Evolutionary conservation across 2,113 vertebrate genomes (phyloP).

Genomic region (Syrrhaptes paradoxus): DNA sequence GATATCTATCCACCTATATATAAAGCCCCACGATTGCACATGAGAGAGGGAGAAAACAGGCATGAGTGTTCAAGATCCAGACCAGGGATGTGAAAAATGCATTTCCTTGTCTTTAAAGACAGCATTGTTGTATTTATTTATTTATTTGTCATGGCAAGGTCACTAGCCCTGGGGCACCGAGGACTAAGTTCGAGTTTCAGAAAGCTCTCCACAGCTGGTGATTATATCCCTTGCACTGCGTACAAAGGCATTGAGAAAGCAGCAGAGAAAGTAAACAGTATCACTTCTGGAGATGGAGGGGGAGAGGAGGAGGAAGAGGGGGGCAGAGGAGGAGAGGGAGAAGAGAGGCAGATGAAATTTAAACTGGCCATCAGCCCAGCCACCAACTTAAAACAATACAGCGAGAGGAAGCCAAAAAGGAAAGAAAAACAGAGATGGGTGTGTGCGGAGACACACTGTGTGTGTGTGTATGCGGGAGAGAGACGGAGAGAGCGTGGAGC

Average conservation of each 20-base stretch:
- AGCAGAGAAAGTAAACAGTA: slow-evolving; percentile 76
- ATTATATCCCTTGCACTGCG: slow-evolving; percentile 65
- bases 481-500: background rate
- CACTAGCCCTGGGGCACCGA: slow-evolving; percentile 21
- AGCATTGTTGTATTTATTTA: slow-evolving; percentile 42
- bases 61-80: background rate
- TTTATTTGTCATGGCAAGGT: slow-evolving; percentile 41
- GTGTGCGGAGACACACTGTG: background rate
- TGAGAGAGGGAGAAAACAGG: background rate
- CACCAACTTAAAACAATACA: slow-evolving; percentile 72
- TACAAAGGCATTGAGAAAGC: slow-evolving; percentile 72
- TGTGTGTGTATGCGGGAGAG: background rate
- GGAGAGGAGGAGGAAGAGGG: background rate
- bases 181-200: slow-evolving; percentile 61
- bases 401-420: slow-evolving; percentile 55
- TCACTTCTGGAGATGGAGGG: slow-evolving; percentile 66
- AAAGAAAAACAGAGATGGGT: slow-evolving; percentile 47
- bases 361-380: slow-evolving; percentile 64
- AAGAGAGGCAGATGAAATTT: slow-evolving; percentile 51
- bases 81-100: background rate
- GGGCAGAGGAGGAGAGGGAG: background rate
- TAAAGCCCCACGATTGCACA: background rate
- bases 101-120: slow-evolving; percentile 52
- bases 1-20: background rate
- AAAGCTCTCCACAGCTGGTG: slow-evolving; percentile 70